Conservation (phyloP, 1,140 invertebrate genomes). For the Paramacrobiotus metropolitanus region DNA sequence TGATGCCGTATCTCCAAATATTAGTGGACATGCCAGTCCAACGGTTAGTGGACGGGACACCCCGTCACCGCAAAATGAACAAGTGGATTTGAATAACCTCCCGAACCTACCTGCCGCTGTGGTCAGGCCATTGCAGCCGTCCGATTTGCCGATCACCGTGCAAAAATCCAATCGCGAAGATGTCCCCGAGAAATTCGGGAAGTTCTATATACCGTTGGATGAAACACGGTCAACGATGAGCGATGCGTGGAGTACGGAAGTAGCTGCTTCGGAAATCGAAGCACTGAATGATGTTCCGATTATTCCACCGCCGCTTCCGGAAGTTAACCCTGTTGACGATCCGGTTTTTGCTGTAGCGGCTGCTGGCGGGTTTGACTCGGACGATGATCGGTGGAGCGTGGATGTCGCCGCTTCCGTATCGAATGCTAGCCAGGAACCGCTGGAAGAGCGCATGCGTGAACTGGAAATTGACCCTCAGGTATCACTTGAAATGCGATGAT, state of each 20-base stretch:
- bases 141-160: constrained; percentile 32
- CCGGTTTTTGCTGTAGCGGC: neutral
- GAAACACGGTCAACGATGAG: constrained; percentile 83
- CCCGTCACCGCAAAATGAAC: constrained; percentile 48
- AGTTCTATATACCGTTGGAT: constrained; percentile 31
- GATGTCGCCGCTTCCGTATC: neutral
- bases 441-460: neutral
- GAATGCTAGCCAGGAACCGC: constrained; percentile 4
- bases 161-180: constrained; percentile 62
- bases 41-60: constrained; percentile 82
- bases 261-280: constrained; percentile 19
- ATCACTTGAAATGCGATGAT: too few relatives aligned
- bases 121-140: constrained; percentile 22
- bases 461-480: neutral
- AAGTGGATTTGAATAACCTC: too few relatives aligned
- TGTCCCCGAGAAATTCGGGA: constrained; percentile 94
- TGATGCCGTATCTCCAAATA: constrained; percentile 73
- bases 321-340: neutral
- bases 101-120: too few relatives aligned
- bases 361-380: neutral
- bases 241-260: constrained; percentile 92
- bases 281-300: neutral
- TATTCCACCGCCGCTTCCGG: neutral
- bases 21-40: constrained; percentile 60
- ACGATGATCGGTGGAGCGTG: constrained; percentile 3